These are phyloP conservation scores for Callyntrura guangdongensis DNA, from an alignment of 2,888 invertebrate genomes.

Conservation along the genomic window DNA sequence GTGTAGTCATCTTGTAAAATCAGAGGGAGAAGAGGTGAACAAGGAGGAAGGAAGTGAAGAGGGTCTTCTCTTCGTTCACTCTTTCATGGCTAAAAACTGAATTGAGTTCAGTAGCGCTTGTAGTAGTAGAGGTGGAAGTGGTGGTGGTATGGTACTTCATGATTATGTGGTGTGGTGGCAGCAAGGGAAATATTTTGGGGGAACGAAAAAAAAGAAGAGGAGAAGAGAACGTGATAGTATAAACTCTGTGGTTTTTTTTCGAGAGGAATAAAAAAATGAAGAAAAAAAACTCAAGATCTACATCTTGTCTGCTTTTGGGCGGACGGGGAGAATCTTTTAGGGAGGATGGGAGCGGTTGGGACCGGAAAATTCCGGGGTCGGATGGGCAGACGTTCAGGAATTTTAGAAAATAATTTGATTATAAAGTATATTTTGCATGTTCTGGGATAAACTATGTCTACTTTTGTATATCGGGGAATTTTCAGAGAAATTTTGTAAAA, in stretches of 20 bases:
- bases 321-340: no score
- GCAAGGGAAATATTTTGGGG: slow-evolving; percentile 39
- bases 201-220: slow-evolving; percentile 16
- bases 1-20: slow-evolving; percentile 24
- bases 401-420: no score
- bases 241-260: slow-evolving; percentile 50
- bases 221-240: slow-evolving; percentile 55
- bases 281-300: slow-evolving; percentile 22
- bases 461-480: no score
- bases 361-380: no score
- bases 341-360: no score
- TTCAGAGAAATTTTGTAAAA: no score
- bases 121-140: background rate
- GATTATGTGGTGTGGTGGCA: slow-evolving; percentile 40
- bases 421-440: no score
- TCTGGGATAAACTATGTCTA: no score
- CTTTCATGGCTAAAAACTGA: background rate
- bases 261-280: background rate
- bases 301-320: no score
- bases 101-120: background rate
- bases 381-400: no score
- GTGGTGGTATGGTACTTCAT: background rate
- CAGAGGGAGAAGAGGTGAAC: slow-evolving; percentile 39
- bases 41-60: slow-evolving; percentile 55
- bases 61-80: slow-evolving; percentile 37